Evolutionary conservation across 2,113 vertebrate genomes (phyloP).

Genomic region (Parus major): DNA sequence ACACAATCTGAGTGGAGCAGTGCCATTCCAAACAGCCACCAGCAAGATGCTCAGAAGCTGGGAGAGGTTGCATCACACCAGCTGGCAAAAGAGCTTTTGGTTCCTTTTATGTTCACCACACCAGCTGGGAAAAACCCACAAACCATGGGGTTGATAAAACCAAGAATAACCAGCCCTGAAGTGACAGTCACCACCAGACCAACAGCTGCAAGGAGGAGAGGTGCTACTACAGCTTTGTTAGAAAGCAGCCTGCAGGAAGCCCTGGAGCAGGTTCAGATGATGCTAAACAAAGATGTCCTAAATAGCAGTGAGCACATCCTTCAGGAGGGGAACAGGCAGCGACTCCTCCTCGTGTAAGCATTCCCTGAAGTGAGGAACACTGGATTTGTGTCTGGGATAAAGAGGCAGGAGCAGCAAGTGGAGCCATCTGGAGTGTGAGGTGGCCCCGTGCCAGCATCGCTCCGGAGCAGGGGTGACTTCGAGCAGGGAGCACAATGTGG

Average conservation of each 20-base stretch:
- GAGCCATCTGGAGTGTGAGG: slow-evolving; percentile 41
- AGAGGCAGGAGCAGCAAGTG: slow-evolving; percentile 41
- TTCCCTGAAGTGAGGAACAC: neutral
- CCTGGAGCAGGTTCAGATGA: neutral
- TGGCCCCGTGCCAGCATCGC: neutral
- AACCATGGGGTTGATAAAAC: neutral
- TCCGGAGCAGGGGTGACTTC: neutral
- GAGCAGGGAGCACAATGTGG: neutral
- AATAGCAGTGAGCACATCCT: neutral
- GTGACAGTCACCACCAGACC: neutral
- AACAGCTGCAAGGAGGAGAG: neutral
- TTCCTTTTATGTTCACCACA: neutral
- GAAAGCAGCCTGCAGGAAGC: neutral
- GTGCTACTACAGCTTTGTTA: neutral
- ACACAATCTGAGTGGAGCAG: neutral
- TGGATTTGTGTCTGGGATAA: neutral
- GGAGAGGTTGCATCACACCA: neutral
- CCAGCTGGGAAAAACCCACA: neutral
- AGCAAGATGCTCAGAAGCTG: neutral
- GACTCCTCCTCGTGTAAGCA: neutral
- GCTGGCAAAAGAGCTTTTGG: neutral
- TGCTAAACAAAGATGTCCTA: neutral
- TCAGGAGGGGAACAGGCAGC: neutral
- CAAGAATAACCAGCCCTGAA: neutral
- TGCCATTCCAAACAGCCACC: neutral